phyloP scores from a whole-genome alignment of 2,797 vertebrate genomes.

The Alfaro cultratus region DNA sequence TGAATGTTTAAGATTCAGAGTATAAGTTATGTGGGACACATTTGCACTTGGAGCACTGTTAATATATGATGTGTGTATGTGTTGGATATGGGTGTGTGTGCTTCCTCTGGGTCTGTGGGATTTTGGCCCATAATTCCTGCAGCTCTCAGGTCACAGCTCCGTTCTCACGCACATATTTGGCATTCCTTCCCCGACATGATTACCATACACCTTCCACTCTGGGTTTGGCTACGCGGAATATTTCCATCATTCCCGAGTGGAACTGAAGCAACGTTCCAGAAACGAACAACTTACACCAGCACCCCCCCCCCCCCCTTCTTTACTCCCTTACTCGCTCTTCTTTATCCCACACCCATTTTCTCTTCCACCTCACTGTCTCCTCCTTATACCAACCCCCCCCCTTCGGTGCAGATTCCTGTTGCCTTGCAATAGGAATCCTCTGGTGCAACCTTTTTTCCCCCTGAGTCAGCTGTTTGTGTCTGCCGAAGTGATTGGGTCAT shows the following conservation, averaged over 20 bases:
- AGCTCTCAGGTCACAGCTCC: slow-evolving; percentile 85
- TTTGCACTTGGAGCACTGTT: slow-evolving; percentile 75
- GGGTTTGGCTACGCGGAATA: slow-evolving; percentile 82
- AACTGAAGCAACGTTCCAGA: slow-evolving; percentile 77
- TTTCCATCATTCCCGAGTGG: slow-evolving; percentile 83
- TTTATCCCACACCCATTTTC: slow-evolving; percentile 53
- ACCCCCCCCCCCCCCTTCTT: slow-evolving; percentile 14
- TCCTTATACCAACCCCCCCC: slow-evolving; percentile 49
- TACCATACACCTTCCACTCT: slow-evolving; percentile 86
- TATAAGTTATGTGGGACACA: slow-evolving; percentile 70
- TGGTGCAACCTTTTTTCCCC: slow-evolving; percentile 63
- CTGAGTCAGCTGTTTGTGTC: slow-evolving; percentile 84
- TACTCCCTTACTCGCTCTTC: slow-evolving; percentile 58
- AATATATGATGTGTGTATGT: slow-evolving; percentile 78
- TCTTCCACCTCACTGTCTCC: slow-evolving; percentile 60
- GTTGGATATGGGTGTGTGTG: slow-evolving; percentile 82
- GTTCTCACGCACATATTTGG: slow-evolving; percentile 87
- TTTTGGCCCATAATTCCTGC: slow-evolving; percentile 86
- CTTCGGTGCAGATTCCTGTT: slow-evolving; percentile 65
- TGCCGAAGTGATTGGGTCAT: slow-evolving; percentile 79
- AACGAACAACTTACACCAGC: slow-evolving; percentile 67
- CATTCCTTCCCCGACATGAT: slow-evolving; percentile 85
- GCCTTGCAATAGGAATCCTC: slow-evolving; percentile 74
- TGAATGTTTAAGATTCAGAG: slow-evolving; percentile 70
- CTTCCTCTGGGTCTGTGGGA: slow-evolving; percentile 87